phyloP scores from a whole-genome alignment of 2,797 vertebrate genomes.

The Synanceia verrucosa region DNA sequence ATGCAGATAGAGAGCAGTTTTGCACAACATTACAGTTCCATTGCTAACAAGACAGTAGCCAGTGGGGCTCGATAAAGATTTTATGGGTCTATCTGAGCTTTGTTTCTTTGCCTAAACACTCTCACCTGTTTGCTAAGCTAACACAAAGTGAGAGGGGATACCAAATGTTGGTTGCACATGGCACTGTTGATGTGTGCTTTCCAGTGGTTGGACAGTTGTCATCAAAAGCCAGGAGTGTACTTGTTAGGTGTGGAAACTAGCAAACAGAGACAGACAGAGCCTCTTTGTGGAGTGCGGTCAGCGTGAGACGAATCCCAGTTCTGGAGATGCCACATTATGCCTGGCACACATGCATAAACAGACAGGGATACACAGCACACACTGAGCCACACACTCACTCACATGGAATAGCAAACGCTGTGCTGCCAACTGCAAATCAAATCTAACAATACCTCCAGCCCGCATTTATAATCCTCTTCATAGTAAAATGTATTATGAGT shows the following conservation, averaged over 20 bases:
- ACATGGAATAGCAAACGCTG: not conserved
- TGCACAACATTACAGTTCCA: constrained; percentile 21
- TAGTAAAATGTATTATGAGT: constrained; percentile 9
- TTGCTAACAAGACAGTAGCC: constrained; percentile 61
- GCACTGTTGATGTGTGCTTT: not conserved
- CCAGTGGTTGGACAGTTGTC: not conserved
- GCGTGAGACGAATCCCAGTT: constrained; percentile 29
- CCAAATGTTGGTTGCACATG: not conserved
- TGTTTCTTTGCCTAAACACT: constrained; percentile 32
- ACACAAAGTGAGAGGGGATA: not conserved
- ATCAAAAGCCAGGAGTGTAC: not conserved
- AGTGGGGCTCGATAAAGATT: constrained; percentile 38
- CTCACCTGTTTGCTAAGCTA: constrained; percentile 40
- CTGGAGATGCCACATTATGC: constrained; percentile 48
- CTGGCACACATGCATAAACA: constrained; percentile 29
- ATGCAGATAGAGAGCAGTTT: constrained; percentile 2
- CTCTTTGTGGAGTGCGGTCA: constrained; percentile 44
- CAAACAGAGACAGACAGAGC: constrained; percentile 16
- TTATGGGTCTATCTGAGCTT: constrained; percentile 43
- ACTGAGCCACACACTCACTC: constrained; percentile 3
- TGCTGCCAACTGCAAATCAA: constrained; percentile 26
- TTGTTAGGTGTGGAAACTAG: too few relatives aligned
- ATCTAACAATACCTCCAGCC: constrained; percentile 27
- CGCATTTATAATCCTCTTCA: constrained; percentile 24
- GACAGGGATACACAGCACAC: constrained; percentile 21